Base-by-base conservation (phyloP, 2,888 invertebrate species). In the Criorhina ranunculi region DNA sequence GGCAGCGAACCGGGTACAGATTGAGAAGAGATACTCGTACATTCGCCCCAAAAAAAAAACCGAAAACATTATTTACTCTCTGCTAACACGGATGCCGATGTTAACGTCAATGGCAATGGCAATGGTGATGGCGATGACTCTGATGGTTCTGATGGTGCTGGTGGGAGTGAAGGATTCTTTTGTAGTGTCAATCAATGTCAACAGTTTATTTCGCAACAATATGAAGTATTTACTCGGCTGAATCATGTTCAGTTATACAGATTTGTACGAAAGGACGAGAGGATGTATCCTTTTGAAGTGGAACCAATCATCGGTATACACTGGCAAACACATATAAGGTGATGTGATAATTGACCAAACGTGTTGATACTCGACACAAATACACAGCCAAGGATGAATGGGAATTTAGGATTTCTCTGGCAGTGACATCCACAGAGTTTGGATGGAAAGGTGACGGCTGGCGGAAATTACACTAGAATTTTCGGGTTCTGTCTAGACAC, bases 161-260 rank as follows among this genome's bases (percentile, higher is more conserved):
- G 9, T 29, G 24, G 24, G 24, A 3, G 46, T 70, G 49, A 55
- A 33, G 37, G 37, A 59, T 66, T 42, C 76, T 80, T 64, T 81
- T 81, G 62, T 76, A 55, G 35, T 81, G 76, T 76, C 81, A 81
- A 76, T 81, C 81, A 81, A 57, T 69, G 81, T 76, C 81, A 81
- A 81, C 76, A 51, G 62, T 76, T 69, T 81, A 80, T 75, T 80
- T 67, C 44, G 44, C 73, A 67, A 80, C 75, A 80, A 40, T 53
- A 51, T 24, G 37, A 67, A 73, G 66, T 66, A 66, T 80, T 79
- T 51, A 42, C 73, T 60, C 31, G 5, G 46, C 53, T 57, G 44
- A 40, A 42, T 42, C 66, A 31, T 64, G 57, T 19, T 64, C 59
- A 40, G 51, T 60, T 62, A 42, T 57, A 11, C 67, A 17, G 35